Base-by-base conservation (phyloP, 2,888 invertebrate species). In the Lycaena phlaeas region DNA sequence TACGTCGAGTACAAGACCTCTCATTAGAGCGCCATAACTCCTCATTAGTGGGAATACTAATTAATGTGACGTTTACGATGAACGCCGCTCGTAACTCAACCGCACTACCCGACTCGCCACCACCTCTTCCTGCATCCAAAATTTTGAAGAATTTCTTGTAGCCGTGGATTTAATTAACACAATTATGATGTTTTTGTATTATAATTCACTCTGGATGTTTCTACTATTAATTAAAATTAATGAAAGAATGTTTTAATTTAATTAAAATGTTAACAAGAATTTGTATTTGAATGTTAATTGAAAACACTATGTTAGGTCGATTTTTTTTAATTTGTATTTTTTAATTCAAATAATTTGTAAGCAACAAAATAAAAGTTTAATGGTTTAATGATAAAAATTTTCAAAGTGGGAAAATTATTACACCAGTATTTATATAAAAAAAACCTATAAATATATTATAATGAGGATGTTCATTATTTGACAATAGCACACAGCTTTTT, bases 1-100 rank as follows among this genome's bases (percentile, higher is more conserved):
- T 75, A 74, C 69, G 64, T 68, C 68, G 61, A 57, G 61, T 65
- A 66, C 65, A 64, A 71, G 70, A 73, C 72, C 68, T 68, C 76
- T 82, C 79, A 81, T 82, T 82, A 81, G 76, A 72, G 69, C 64
- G 65, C 77, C 76, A 81, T 82, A 82, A 82, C 75, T 84, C 76
- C 79, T 82, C 82, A 84, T 84, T 84, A 84, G 79, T 59, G 74
- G 71, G 61, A 68, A 72, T 73, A 78, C 78, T 81, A 82, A 82
- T 84, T 84, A 82, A 81, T 68, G 77, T 74, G 81, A 81, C 81
- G 71, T 75, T 79, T 76, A 77, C 76, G 76, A 75, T 65, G 64
- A 60, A 58, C 65, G 60, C 47, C 56, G 61, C 61, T 66, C 72
- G 67, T 69, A 68, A 68, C 49, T 58, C 54, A 55, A 49, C 45